Evolutionary conservation across 2,797 vertebrate genomes (phyloP).

Genomic region (Schizopygopsis pylzovi): DNA sequence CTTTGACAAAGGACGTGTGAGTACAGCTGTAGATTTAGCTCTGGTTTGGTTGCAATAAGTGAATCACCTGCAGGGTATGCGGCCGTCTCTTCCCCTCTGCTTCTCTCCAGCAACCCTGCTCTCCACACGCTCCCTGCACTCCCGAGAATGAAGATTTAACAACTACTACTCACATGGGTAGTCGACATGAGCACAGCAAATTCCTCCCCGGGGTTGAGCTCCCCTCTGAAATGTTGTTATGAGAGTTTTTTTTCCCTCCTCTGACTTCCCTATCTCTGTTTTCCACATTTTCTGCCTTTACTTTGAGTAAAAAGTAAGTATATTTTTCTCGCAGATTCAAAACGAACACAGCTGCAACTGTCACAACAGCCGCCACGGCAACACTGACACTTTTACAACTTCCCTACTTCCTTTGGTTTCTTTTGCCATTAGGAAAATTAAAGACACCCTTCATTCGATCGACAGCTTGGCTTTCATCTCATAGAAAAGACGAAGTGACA

Average conservation of each 20-base stretch:
- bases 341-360: constrained; percentile 61
- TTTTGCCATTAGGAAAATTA: constrained; percentile 58
- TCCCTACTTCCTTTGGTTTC: constrained; percentile 34
- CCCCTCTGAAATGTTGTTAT: constrained; percentile 60
- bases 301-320: constrained; percentile 52
- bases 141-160: constrained; percentile 67
- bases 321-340: constrained; percentile 61
- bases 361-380: constrained; percentile 61
- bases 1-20: constrained; percentile 24
- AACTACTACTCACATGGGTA: constrained; percentile 68
- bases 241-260: constrained; percentile 29
- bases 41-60: constrained; percentile 58
- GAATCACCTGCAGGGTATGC: constrained; percentile 45
- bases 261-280: constrained; percentile 47
- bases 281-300: constrained; percentile 44
- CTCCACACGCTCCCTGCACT: constrained; percentile 62
- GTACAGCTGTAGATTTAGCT: constrained; percentile 46
- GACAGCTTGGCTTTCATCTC: constrained; percentile 48
- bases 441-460: constrained; percentile 51
- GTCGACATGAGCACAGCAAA: constrained; percentile 68
- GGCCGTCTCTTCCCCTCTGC: constrained; percentile 37
- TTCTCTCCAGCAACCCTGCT: constrained; percentile 48
- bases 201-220: constrained; percentile 65
- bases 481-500: constrained; percentile 36
- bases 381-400: constrained; percentile 41